Evolutionary conservation across 2,888 invertebrate species (phyloP).

Genomic region (Chaetogeoica ovagalla): DNA sequence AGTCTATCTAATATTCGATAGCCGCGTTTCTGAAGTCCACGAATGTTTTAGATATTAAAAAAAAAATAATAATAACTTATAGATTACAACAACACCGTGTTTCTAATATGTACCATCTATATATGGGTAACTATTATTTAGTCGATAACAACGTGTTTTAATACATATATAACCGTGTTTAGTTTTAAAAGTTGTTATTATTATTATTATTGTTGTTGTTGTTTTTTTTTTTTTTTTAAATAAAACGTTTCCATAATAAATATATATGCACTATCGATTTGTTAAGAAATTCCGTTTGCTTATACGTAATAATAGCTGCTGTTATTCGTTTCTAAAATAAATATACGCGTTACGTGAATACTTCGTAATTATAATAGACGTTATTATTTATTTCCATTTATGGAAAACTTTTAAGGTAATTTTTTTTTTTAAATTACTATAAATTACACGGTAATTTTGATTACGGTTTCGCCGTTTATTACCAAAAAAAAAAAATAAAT

Average conservation of each 20-base stretch:
- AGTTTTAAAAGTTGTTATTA: too few relatives aligned
- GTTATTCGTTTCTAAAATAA: background rate
- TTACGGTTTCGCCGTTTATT: background rate
- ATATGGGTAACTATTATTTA: background rate
- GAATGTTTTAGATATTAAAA: background rate
- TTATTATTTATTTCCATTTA: background rate
- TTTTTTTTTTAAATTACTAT: background rate
- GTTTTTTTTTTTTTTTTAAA: too few relatives aligned
- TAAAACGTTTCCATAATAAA: too few relatives aligned
- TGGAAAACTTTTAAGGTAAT: background rate
- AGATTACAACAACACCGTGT: background rate
- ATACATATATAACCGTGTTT: too few relatives aligned
- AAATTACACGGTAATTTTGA: background rate
- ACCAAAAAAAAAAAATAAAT: background rate
- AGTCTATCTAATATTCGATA: background rate
- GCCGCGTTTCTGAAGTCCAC: background rate
- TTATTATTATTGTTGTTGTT: background rate
- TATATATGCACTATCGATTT: background rate
- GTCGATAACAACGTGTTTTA: background rate
- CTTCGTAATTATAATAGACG: background rate
- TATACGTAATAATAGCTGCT: background rate
- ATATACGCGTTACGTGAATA: background rate
- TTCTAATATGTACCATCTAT: background rate
- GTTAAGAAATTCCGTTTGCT: background rate
- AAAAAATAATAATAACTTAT: background rate